Percentiles rank a stretch among this genome's conserved stretches.
Evolutionary conservation across 2,113 vertebrate species (phyloP).

Genomic region (Rhombomys opimus): DNA sequence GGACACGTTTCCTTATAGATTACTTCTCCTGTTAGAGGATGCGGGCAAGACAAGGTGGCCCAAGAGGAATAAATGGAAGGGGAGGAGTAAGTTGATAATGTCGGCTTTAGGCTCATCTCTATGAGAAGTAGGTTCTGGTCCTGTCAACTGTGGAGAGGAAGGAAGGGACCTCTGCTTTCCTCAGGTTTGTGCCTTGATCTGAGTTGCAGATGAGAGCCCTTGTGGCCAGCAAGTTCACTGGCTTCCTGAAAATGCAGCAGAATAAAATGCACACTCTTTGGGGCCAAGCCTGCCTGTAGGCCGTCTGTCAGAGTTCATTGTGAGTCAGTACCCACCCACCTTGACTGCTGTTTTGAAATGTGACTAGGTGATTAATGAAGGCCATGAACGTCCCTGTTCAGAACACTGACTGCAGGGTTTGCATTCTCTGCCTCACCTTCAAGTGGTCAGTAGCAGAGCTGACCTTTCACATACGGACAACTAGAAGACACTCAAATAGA

Average conservation of each 20-base stretch:
- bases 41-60: neutral
- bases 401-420: neutral
- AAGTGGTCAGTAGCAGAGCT: neutral
- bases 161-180: neutral
- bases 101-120: neutral
- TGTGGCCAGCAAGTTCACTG: neutral
- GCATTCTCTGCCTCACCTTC: neutral
- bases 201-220: neutral
- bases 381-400: neutral
- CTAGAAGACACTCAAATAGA: slow-evolving; percentile 1
- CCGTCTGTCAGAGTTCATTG: neutral
- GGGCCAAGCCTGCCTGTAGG: neutral
- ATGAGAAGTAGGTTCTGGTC: neutral
- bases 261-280: neutral
- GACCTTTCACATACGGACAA: neutral
- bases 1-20: neutral
- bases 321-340: neutral
- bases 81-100: neutral
- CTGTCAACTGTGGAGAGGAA: neutral
- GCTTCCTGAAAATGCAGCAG: neutral
- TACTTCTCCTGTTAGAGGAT: neutral
- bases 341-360: neutral
- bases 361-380: neutral
- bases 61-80: neutral
- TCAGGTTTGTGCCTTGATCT: neutral